Evolutionary conservation across 37 sponge, comb jelly and placozoan genomes (phyloP).

Genomic region (Corticium candelabrum): DNA sequence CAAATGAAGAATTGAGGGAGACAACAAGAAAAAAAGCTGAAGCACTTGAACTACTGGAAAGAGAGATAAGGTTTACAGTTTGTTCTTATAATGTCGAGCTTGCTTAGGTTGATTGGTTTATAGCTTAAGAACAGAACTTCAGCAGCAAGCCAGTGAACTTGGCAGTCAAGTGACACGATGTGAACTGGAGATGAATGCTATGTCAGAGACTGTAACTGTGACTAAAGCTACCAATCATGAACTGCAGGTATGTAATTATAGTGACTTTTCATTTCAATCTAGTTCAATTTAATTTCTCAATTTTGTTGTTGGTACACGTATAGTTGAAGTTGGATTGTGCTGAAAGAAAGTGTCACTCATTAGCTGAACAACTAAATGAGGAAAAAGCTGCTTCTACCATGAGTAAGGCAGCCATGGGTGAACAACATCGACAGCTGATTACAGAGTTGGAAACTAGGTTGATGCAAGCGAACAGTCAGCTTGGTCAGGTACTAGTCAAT

Average conservation of each 20-base stretch:
- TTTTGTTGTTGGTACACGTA: not conserved
- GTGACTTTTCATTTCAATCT: too few relatives aligned
- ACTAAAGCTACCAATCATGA: not conserved
- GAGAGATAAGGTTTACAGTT: not conserved
- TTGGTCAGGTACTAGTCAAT: too few relatives aligned
- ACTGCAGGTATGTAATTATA: not conserved
- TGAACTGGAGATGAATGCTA: not conserved
- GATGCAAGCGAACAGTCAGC: not conserved
- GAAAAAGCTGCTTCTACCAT: not conserved
- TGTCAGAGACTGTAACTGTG: not conserved
- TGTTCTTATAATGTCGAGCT: not conserved
- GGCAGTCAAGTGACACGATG: not conserved
- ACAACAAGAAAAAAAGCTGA: not conserved
- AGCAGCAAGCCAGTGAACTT: not conserved
- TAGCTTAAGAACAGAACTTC: not conserved
- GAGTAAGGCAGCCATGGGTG: not conserved
- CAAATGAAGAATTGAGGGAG: not conserved
- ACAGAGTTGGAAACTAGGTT: not conserved
- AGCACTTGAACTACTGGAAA: not conserved
- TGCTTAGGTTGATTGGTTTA: slow-evolving; percentile 2
- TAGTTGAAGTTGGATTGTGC: not conserved
- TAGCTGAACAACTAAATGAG: not conserved
- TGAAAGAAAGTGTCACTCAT: not conserved
- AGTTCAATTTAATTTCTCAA: not conserved
- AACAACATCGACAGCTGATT: not conserved